Evolutionary conservation across 2,888 invertebrate species (phyloP).

Genomic region (Orchestes rusci): DNA sequence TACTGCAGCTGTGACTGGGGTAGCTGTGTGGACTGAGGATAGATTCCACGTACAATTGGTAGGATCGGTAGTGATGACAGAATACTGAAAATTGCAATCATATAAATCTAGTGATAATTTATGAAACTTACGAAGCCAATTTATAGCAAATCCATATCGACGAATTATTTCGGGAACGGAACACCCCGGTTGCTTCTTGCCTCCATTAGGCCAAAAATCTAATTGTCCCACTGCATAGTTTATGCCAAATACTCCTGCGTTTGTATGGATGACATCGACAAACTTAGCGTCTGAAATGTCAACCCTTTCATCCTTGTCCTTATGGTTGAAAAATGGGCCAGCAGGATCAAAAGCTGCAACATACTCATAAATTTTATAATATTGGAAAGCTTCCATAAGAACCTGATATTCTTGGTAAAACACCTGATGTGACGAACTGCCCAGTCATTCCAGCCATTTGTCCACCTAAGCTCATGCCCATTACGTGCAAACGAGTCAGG

Average conservation of each 20-base stretch:
- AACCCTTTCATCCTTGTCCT: constrained; percentile 47
- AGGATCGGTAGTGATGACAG: constrained; percentile 59
- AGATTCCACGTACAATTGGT: constrained; percentile 54
- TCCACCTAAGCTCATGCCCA: constrained; percentile 42
- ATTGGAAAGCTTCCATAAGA: neutral
- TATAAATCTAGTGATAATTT: no score
- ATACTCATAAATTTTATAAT: neutral
- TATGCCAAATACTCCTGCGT: constrained; percentile 59
- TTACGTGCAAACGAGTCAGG: constrained; percentile 28
- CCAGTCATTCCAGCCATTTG: constrained; percentile 53
- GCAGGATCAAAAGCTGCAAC: constrained; percentile 53
- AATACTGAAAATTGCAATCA: constrained; percentile 46
- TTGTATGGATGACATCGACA: constrained; percentile 64
- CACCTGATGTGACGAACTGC: constrained; percentile 32
- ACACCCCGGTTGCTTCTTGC: constrained; percentile 62
- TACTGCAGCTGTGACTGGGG: constrained; percentile 21
- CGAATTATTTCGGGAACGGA: constrained; percentile 43
- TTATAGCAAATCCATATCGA: constrained; percentile 11
- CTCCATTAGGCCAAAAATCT: constrained; percentile 68
- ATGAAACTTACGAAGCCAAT: constrained; percentile 7
- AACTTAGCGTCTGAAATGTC: constrained; percentile 54
- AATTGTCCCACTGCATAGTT: constrained; percentile 61
- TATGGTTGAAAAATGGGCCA: constrained; percentile 51
- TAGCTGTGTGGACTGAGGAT: constrained; percentile 36
- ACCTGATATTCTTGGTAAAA: constrained; percentile 29